Percentiles rank a stretch among this genome's conserved stretches.
These are phyloP conservation scores for Tragelaphus scriptus DNA, from an alignment of 2,113 vertebrate species.

Conservation along the genomic window DNA sequence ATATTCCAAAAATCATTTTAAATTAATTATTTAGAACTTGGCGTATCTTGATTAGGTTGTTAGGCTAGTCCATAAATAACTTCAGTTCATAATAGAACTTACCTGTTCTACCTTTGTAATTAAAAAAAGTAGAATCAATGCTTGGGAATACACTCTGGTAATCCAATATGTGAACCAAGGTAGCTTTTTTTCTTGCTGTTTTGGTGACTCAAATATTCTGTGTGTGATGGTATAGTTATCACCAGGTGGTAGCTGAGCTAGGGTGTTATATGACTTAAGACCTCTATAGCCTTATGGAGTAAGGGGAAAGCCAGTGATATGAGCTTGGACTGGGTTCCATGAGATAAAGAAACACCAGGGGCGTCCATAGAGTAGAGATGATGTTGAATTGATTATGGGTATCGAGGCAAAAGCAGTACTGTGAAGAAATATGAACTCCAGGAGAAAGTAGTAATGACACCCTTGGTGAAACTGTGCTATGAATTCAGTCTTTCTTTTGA, in stretches of 20 bases:
- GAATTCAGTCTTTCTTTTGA: neutral
- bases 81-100: neutral
- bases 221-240: neutral
- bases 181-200: neutral
- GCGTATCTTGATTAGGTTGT: neutral
- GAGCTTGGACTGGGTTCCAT: neutral
- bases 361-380: neutral
- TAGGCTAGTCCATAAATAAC: neutral
- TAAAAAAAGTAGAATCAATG: neutral
- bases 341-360: neutral
- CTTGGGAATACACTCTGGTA: neutral
- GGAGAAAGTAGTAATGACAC: neutral
- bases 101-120: neutral
- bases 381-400: neutral
- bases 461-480: neutral
- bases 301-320: neutral
- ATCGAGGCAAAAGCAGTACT: neutral
- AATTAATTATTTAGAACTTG: neutral
- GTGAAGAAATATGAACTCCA: neutral
- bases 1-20: constrained; percentile 15
- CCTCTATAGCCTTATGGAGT: neutral
- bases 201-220: neutral
- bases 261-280: neutral
- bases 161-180: neutral
- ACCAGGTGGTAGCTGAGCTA: neutral